Percentiles rank a stretch among this genome's conserved stretches.
phyloP scores from a whole-genome alignment of 2,797 vertebrate species.

The Rhyacichthys aspro region DNA sequence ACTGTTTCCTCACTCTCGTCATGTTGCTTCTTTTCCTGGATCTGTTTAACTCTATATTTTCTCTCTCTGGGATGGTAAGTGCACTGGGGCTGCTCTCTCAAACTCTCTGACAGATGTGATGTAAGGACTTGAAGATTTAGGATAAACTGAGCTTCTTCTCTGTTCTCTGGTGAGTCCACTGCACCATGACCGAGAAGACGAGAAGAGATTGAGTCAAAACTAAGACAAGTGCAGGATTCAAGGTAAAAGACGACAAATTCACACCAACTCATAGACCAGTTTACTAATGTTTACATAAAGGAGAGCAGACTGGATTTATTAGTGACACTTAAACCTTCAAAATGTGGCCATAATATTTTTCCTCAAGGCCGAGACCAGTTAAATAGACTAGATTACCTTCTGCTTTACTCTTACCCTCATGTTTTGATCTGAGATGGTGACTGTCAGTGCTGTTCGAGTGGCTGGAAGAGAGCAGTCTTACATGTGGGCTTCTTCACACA shows the following conservation, averaged over 20 bases:
- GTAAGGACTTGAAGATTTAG: no score
- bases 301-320: no score
- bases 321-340: not conserved
- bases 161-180: no score
- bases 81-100: constrained; percentile 48
- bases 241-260: no score
- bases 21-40: constrained; percentile 34
- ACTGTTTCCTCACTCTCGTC: constrained; percentile 5
- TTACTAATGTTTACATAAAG: no score
- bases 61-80: constrained; percentile 16
- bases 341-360: not conserved
- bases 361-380: not conserved
- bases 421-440: constrained; percentile 52
- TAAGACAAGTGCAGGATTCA: no score
- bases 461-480: constrained; percentile 30
- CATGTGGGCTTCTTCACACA: constrained; percentile 23
- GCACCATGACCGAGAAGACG: no score
- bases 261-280: no score
- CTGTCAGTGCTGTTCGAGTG: constrained; percentile 18
- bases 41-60: not conserved
- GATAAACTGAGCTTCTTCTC: no score
- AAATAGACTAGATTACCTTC: constrained; percentile 11
- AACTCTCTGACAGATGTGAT: constrained; percentile 22
- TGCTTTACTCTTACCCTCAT: constrained; percentile 26
- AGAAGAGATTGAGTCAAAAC: no score